A percentile compares a stretch with the other conserved stretches of the same genome.
These are phyloP conservation scores for Mongoloraphidia duomilia DNA, from an alignment of 2,888 invertebrate species.

Conservation along the genomic window DNA sequence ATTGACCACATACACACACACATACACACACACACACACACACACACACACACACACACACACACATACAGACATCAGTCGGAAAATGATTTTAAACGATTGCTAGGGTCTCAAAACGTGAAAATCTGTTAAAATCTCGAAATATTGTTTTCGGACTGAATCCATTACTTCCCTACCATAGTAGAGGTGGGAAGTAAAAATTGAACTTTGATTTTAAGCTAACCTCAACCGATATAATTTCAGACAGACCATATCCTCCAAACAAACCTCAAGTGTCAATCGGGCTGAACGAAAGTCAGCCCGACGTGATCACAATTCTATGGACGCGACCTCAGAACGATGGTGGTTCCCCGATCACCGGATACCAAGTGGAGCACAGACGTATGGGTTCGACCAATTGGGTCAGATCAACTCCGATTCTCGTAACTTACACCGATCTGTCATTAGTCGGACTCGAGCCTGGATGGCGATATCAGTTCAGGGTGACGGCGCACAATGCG, in stretches of 20 bases:
- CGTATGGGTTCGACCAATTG: constrained; percentile 66
- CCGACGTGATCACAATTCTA: constrained; percentile 67
- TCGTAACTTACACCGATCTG: constrained; percentile 58
- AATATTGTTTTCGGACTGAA: too few relatives aligned
- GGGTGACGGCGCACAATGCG: constrained; percentile 83
- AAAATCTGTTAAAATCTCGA: too few relatives aligned
- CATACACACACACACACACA: too few relatives aligned
- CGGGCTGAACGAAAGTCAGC: constrained; percentile 51
- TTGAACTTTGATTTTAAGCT: too few relatives aligned
- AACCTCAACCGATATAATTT: constrained; percentile 18
- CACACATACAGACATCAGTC: too few relatives aligned
- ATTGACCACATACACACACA: too few relatives aligned
- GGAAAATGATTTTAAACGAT: too few relatives aligned
- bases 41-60: too few relatives aligned
- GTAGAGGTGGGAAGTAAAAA: too few relatives aligned
- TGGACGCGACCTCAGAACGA: constrained; percentile 72
- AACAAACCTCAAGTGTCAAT: constrained; percentile 72
- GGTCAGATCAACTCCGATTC: constrained; percentile 63
- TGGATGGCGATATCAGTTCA: constrained; percentile 78
- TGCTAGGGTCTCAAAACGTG: too few relatives aligned
- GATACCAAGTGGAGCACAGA: constrained; percentile 68
- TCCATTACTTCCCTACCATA: too few relatives aligned
- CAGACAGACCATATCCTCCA: constrained; percentile 66
- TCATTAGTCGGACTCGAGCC: constrained; percentile 71
- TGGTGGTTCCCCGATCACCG: constrained; percentile 75